phyloP scores from a whole-genome alignment of 2,797 vertebrate species.

The Lateolabrax maculatus region DNA sequence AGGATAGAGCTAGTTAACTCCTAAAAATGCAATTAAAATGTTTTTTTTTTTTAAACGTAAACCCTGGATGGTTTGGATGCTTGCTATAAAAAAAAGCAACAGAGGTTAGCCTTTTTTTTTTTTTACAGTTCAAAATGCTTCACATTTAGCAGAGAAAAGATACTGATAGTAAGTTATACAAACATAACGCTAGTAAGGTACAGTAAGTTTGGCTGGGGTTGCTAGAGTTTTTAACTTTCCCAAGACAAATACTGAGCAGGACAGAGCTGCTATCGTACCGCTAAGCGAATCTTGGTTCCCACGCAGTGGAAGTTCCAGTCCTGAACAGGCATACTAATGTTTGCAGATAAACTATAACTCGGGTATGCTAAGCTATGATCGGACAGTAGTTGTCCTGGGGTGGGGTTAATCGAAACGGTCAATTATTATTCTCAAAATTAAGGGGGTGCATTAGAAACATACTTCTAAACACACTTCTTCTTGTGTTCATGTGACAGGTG shows the following conservation, averaged over 20 bases:
- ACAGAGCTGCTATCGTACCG: background rate
- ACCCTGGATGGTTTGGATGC: background rate
- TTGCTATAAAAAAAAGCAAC: background rate
- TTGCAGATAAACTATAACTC: too few species aligned
- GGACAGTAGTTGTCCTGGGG: background rate
- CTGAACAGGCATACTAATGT: background rate
- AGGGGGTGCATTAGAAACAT: too few species aligned
- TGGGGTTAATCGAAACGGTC: background rate
- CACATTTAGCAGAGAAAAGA: too few species aligned
- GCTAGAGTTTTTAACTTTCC: background rate
- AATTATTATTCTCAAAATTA: background rate
- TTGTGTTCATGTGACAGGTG: conserved; percentile 83
- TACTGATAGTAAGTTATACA: too few species aligned
- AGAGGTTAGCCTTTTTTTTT: too few species aligned
- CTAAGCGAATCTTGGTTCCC: too few species aligned
- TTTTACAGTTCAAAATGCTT: too few species aligned
- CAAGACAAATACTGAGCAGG: background rate
- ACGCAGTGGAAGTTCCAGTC: background rate
- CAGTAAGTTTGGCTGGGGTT: background rate
- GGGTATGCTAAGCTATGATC: too few species aligned
- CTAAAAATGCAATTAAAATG: too few species aligned
- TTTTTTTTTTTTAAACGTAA: too few species aligned
- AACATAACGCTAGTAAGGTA: too few species aligned
- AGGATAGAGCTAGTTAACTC: too few species aligned
- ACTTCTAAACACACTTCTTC: background rate